A percentile compares a stretch with the other conserved stretches of the same genome.
Evolutionary conservation across 2,113 vertebrate genomes (phyloP).

Genomic region (Myotis davidii): DNA sequence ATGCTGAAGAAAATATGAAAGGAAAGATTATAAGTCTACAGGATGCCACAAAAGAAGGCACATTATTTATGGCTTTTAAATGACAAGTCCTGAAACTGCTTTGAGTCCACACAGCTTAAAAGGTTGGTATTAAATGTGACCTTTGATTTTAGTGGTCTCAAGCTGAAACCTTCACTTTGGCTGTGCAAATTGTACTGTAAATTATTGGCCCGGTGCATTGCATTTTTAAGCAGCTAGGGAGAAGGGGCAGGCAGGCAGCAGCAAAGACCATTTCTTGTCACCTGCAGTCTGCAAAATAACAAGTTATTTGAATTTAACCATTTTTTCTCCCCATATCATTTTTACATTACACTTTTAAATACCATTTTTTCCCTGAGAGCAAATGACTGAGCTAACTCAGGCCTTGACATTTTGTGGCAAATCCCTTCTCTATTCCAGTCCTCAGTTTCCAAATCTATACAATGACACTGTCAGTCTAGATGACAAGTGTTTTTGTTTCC

Average conservation of each 20-base stretch:
- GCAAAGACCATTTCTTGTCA: neutral
- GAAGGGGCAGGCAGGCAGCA: neutral
- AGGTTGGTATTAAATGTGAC: conserved; percentile 57
- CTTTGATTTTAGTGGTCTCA: conserved; percentile 43
- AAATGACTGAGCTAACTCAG: neutral
- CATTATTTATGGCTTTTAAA: conserved; percentile 51
- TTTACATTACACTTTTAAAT: neutral
- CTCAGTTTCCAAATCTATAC: conserved; percentile 34
- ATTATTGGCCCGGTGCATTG: neutral
- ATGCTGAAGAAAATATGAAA: conserved; percentile 13
- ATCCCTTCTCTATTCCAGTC: neutral
- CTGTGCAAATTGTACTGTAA: conserved; percentile 53
- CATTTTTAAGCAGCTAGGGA: neutral
- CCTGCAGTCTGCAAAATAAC: neutral
- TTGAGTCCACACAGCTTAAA: conserved; percentile 54
- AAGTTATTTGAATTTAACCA: conserved; percentile 26
- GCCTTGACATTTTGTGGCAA: neutral
- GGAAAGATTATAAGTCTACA: neutral
- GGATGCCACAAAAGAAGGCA: neutral
- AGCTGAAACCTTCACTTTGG: conserved; percentile 27
- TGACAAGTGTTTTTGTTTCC: neutral
- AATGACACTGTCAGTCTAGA: neutral
- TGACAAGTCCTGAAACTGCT: conserved; percentile 55
- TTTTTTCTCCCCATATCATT: neutral
- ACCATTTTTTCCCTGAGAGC: neutral